phyloP scores from a whole-genome alignment of 2,888 invertebrate species.

The Digitonthophagus gazella region DNA sequence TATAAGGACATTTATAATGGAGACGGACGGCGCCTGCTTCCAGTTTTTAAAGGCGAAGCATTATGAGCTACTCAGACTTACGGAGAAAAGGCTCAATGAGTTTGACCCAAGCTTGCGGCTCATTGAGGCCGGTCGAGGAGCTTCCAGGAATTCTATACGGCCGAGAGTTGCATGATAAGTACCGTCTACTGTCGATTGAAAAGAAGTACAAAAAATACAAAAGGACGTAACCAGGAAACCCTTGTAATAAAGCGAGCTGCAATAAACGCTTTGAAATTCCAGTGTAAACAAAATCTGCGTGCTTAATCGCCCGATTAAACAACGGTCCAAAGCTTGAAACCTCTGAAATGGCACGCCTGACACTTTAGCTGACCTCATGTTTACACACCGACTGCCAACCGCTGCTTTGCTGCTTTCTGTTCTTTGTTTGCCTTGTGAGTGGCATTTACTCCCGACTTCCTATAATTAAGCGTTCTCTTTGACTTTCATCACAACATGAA shows the following conservation, averaged over 20 bases:
- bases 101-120: neutral
- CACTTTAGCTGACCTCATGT: neutral
- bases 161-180: neutral
- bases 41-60: neutral
- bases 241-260: neutral
- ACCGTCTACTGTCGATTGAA: neutral
- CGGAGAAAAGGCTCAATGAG: neutral
- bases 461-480: neutral
- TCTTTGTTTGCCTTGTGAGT: neutral
- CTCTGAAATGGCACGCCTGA: neutral
- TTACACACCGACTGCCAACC: neutral
- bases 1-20: neutral
- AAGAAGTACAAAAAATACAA: neutral
- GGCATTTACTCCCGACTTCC: neutral
- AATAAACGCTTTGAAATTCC: neutral
- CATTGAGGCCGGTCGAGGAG: neutral
- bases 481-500: neutral
- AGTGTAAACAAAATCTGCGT: conserved; percentile 13
- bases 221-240: too few relatives aligned
- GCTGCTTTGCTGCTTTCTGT: neutral
- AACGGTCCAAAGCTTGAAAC: neutral
- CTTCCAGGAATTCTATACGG: neutral
- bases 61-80: neutral
- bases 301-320: conserved; percentile 12
- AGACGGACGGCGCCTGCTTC: neutral